Base-by-base conservation (phyloP, 2,888 invertebrate species). In the Cecidostiba fungosa region DNA sequence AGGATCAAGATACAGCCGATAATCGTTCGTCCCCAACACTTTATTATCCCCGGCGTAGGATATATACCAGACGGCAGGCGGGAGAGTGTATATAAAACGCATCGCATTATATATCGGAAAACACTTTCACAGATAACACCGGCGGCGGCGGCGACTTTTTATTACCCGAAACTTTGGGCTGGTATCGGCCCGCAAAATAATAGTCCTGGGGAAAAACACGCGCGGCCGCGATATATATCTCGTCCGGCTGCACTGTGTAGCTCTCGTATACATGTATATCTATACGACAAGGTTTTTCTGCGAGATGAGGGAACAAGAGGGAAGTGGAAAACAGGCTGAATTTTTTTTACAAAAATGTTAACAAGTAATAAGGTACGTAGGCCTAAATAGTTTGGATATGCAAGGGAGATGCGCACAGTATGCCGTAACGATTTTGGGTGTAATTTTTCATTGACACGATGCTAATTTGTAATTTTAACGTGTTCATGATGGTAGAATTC, bases 51-150 rank as follows among this genome's bases (percentile, higher is more conserved):
- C 23, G 43, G 29, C 72, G 47, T 16, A 66, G 66, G 10, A 74
- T 66, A 76, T 59, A 82, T 12, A 72, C 4, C 54, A 54, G 19
- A 54, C 54, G 6, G 19, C 4, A 16, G n/a, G n/a, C n/a, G 5
- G n/a, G 16, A 16, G 19, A 54, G 54, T 32, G 47, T 70, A 70
- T 72, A 72, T 74, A 84, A 84, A 78, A 66, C 47, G 72, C 81
- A 77, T 82, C 81, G 81, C 84, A n/a, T 59, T 59, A 59, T 84
- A 78, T 86, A 86, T 86, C 77, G 86, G 86, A 86, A 86, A 86
- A 84, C 84, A 84, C 86, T 86, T 86, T 72, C 36, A 54, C 73
- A 84, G 86, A 86, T 84, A 84, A 77, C 80, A 77, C 66, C 43
- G 39, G 74, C 23, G n/a, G 47, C 66, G 39, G 39, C 77, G 66